These are phyloP conservation scores for Bufotes viridis DNA, from an alignment of 2,797 vertebrate genomes.

Conservation along the genomic window DNA sequence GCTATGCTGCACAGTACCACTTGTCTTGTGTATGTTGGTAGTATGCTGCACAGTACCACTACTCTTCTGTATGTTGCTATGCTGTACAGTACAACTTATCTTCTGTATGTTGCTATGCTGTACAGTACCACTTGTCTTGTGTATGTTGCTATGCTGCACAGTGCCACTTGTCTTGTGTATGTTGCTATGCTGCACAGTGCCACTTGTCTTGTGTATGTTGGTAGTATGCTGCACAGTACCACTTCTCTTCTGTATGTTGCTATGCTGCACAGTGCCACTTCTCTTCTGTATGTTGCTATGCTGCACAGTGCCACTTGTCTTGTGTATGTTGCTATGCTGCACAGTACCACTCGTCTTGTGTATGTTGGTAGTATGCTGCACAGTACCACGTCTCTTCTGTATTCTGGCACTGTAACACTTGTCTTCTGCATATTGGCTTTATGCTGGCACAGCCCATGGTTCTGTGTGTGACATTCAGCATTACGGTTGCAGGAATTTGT, in stretches of 20 bases:
- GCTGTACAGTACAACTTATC: not conserved
- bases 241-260: too few relatives aligned
- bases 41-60: too few relatives aligned
- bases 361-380: not conserved
- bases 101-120: not conserved
- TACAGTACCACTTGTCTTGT: not conserved
- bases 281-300: not conserved
- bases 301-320: not conserved
- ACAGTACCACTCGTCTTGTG: not conserved
- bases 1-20: not conserved
- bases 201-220: too few relatives aligned
- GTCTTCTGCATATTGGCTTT: not conserved
- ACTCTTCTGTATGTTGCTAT: too few relatives aligned
- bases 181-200: not conserved
- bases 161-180: not conserved
- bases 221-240: too few relatives aligned
- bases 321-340: not conserved
- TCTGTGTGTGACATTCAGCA: not conserved
- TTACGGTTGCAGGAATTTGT: not conserved
- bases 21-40: too few relatives aligned
- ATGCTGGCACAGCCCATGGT: not conserved
- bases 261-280: too few relatives aligned
- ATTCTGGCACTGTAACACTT: not conserved
- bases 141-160: not conserved
- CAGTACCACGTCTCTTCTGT: not conserved